These are phyloP conservation scores for Parauchenoglanis punctatus DNA, from an alignment of 2,797 vertebrate genomes.

Conservation along the genomic window DNA sequence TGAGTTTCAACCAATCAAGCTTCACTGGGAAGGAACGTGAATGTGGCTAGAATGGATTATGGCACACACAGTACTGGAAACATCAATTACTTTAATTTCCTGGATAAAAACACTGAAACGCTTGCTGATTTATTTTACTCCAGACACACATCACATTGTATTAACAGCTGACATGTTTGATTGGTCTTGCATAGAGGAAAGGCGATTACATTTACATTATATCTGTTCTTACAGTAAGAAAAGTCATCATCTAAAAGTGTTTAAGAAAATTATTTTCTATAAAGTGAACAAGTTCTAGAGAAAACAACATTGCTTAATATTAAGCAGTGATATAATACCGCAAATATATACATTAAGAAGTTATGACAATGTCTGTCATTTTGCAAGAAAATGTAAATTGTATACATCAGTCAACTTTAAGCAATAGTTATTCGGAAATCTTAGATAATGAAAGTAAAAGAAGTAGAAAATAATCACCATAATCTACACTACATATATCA, in stretches of 20 bases:
- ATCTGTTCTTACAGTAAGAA: constrained; percentile 3
- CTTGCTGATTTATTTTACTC: constrained; percentile 22
- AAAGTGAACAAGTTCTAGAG: constrained; percentile 46
- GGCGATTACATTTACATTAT: neutral
- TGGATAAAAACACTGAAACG: constrained; percentile 49
- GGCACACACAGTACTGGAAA: neutral
- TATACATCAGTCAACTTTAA: constrained; percentile 38
- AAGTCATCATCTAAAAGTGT: neutral
- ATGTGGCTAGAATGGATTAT: neutral
- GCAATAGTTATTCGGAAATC: constrained; percentile 19
- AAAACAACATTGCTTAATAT: constrained; percentile 51
- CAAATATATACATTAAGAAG: constrained; percentile 11
- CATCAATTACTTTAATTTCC: neutral
- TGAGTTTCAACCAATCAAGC: neutral
- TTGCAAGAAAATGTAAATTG: constrained; percentile 25
- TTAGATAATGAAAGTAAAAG: constrained; percentile 29
- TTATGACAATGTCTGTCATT: neutral
- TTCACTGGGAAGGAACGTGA: neutral
- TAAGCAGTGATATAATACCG: constrained; percentile 43
- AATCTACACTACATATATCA: constrained; percentile 5
- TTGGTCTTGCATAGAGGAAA: constrained; percentile 42
- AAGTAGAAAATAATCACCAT: constrained; percentile 12
- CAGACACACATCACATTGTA: constrained; percentile 7
- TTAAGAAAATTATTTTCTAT: constrained; percentile 31
- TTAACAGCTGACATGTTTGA: constrained; percentile 40